Evolutionary conservation across 2,888 invertebrate species (phyloP).

Genomic region (Parochlus steinenii): DNA sequence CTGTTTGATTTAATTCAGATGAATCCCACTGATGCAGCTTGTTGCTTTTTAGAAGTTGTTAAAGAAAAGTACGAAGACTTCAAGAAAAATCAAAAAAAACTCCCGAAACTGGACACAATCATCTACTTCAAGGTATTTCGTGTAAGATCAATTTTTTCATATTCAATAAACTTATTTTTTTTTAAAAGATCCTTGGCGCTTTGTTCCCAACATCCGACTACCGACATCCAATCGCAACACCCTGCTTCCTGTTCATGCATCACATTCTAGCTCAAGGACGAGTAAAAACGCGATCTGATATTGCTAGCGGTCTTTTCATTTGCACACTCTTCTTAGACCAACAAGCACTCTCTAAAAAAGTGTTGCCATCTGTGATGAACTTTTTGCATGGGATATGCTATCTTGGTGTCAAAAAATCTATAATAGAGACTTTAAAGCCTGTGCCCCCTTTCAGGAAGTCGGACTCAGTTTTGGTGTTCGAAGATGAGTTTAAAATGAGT

Average conservation of each 20-base stretch:
- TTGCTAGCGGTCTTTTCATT: slow-evolving; percentile 63
- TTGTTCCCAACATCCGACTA: slow-evolving; percentile 85
- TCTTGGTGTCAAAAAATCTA: slow-evolving; percentile 45
- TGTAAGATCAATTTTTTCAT: too few relatives aligned
- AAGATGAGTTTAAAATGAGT: slow-evolving; percentile 28
- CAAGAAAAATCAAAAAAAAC: slow-evolving; percentile 37
- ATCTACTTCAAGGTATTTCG: slow-evolving; percentile 78
- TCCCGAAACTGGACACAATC: slow-evolving; percentile 51
- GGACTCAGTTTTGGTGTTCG: slow-evolving; percentile 42
- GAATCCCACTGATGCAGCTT: slow-evolving; percentile 49
- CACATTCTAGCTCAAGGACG: slow-evolving; percentile 53
- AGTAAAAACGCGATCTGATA: slow-evolving; percentile 44
- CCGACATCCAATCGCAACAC: slow-evolving; percentile 75
- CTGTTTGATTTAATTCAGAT: slow-evolving; percentile 54
- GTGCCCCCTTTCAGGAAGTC: slow-evolving; percentile 48
- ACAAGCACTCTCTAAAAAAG: slow-evolving; percentile 59
- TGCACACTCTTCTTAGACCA: slow-evolving; percentile 62
- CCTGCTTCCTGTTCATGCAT: slow-evolving; percentile 65
- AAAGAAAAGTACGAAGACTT: slow-evolving; percentile 54
- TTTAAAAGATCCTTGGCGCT: slow-evolving; percentile 46
- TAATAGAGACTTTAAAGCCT: slow-evolving; percentile 41
- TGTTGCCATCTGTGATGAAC: slow-evolving; percentile 63
- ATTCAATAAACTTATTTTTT: too few relatives aligned
- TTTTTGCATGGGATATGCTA: slow-evolving; percentile 62
- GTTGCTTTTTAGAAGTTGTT: slow-evolving; percentile 47